phyloP scores from a whole-genome alignment of 2,113 vertebrate species.

The Microcebus griseorufus region DNA sequence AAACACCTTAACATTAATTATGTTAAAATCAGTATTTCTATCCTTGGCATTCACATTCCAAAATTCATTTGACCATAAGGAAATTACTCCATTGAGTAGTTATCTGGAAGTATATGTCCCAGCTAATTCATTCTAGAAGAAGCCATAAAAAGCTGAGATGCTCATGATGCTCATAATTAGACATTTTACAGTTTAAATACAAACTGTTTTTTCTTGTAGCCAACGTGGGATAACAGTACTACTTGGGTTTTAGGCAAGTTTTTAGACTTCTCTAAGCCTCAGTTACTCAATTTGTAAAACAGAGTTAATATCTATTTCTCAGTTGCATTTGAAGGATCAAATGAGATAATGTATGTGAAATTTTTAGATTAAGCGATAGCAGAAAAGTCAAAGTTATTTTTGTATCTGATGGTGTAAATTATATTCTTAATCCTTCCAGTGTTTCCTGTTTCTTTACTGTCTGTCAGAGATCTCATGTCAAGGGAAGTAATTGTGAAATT shows the following conservation, averaged over 20 bases:
- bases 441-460: not conserved
- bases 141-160: not conserved
- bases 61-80: not conserved
- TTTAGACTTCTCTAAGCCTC: not conserved
- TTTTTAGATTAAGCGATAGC: not conserved
- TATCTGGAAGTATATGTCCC: not conserved
- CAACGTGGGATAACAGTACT: not conserved
- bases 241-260: not conserved
- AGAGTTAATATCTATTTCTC: not conserved
- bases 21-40: not conserved
- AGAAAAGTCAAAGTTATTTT: not conserved
- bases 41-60: not conserved
- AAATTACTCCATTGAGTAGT: not conserved
- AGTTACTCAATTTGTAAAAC: not conserved
- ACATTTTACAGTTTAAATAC: not conserved
- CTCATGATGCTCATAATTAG: not conserved
- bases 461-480: not conserved
- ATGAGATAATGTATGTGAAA: not conserved
- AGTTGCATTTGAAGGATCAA: not conserved
- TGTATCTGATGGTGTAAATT: not conserved
- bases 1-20: slow-evolving; percentile 13
- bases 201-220: not conserved
- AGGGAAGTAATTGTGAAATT: not conserved
- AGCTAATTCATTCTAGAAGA: not conserved
- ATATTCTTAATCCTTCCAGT: not conserved